Conservation (phyloP, 2,888 invertebrate genomes). For the Psylliodes chrysocephalus region DNA sequence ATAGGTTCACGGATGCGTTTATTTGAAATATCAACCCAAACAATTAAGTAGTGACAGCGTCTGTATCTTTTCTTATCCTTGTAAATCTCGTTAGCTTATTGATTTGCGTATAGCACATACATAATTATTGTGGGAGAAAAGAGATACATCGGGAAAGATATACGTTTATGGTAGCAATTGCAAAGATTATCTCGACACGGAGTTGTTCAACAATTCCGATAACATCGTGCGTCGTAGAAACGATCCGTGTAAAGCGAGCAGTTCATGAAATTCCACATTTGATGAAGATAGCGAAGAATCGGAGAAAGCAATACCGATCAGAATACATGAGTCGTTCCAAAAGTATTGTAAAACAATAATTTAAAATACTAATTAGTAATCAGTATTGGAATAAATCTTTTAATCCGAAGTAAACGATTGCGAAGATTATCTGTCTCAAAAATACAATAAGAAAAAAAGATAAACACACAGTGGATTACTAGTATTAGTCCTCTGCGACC, state of each 20-base stretch:
- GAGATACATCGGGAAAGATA: slow-evolving; percentile 42
- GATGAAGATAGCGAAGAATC: slow-evolving; percentile 27
- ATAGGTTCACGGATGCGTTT: background rate
- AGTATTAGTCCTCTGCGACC: too few species aligned
- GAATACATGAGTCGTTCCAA: background rate
- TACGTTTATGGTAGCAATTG: slow-evolving; percentile 43
- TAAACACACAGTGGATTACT: too few species aligned
- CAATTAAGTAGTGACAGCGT: background rate
- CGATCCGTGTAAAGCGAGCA: slow-evolving; percentile 32
- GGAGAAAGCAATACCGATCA: slow-evolving; percentile 19
- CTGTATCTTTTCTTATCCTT: slow-evolving; percentile 6
- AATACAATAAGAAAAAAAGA: too few species aligned
- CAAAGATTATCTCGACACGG: slow-evolving; percentile 42
- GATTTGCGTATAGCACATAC: slow-evolving; percentile 29
- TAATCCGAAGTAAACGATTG: too few species aligned
- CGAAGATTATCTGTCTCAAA: too few species aligned
- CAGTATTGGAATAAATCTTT: too few species aligned
- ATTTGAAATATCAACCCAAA: background rate
- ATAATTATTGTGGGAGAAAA: slow-evolving; percentile 32
- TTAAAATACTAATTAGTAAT: too few species aligned
- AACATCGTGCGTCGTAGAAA: slow-evolving; percentile 38
- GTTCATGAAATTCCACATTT: slow-evolving; percentile 29
- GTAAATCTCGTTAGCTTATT: slow-evolving; percentile 19
- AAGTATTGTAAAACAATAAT: background rate
- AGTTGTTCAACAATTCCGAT: slow-evolving; percentile 41